Conservation (phyloP, 2,888 invertebrate species). For the Trissolcus brochymenae region DNA sequence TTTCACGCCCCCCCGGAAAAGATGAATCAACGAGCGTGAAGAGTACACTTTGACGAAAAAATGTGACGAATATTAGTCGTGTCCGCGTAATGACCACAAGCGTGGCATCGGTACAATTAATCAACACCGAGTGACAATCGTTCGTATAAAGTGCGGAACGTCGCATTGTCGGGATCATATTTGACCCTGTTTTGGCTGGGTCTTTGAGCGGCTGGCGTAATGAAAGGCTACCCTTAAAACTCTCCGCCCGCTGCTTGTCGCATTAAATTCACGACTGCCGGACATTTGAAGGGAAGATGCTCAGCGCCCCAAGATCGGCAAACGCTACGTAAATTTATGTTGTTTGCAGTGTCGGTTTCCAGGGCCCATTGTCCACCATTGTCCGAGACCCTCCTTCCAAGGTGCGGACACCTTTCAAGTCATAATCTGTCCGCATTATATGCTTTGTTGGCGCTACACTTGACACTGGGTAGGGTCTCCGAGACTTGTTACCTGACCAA, state of each 20-base stretch:
- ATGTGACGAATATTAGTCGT: too few relatives aligned
- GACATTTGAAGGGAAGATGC: conserved; percentile 42
- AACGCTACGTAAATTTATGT: conserved; percentile 72
- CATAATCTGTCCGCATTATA: conserved; percentile 74
- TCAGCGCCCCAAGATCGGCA: conserved; percentile 44
- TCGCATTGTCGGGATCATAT: conserved; percentile 25
- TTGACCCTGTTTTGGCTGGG: conserved; percentile 40
- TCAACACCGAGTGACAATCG: not conserved
- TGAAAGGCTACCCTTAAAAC: conserved; percentile 47
- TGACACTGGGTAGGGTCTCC: conserved; percentile 61
- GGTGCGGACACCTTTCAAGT: conserved; percentile 75
- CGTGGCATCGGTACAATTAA: too few relatives aligned
- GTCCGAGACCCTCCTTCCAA: conserved; percentile 72
- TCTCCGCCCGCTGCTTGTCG: conserved; percentile 56
- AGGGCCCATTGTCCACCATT: conserved; percentile 72
- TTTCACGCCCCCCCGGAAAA: too few relatives aligned
- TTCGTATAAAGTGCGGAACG: conserved; percentile 32
- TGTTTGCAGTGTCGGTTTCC: conserved; percentile 76
- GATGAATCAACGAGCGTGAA: too few relatives aligned
- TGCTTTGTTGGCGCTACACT: conserved; percentile 73
- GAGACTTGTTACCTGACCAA: conserved; percentile 73
- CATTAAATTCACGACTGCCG: conserved; percentile 56
- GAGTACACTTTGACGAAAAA: too few relatives aligned
- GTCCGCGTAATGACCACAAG: too few relatives aligned
- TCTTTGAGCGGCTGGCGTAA: conserved; percentile 22